Evolutionary conservation across 2,113 vertebrate species (phyloP), one percentile per base, ranked within the genome.

Genomic region (Chaetura pelagica): DNA sequence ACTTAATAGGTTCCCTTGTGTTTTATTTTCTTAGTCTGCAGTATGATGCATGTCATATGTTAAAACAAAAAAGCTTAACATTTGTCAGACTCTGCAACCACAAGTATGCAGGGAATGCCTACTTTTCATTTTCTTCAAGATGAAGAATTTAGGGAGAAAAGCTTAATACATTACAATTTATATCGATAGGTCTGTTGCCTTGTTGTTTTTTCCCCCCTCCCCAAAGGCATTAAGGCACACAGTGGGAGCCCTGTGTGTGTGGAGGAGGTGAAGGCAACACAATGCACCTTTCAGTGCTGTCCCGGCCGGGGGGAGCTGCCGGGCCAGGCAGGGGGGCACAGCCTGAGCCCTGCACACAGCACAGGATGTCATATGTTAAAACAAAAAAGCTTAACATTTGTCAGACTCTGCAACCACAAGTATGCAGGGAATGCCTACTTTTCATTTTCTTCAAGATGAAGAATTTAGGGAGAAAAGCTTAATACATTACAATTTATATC

Each of bases 21-120:
- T 96, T 97, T 97, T 96, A 95, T 96, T 97, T 97, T 96, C 94
- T 96, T 95, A 96, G 94, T 97, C 97, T 97, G 94, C 93, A 97
- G 75, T 94, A 95, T 97, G 96, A 97, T 97, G 91, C 34, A 8
- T 97, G 92, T 96, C 96, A 95, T 97, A 97, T 96, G 96, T 97
- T 96, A 96, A 97, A 97, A 97, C 95, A 96, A 95, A 96, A 96
- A 97, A 93, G 89, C 95, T 91, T 96, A 97, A 93, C 91, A 89
- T 97, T 97, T 92, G 84, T 97, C 94, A 97, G 94, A 96, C 95
- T 96, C 93, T 73, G 89, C 87, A 92, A 97, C 97, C 96, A 96
- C 97, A 97, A 96, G 32, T 83, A 97, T 96, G 96, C 90, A 54
- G 73, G 32, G 97, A 96, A 97, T 96, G 96, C 93, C 96, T 96